Evolutionary conservation across 2,888 invertebrate species (phyloP).

Genomic region (Monochamus alternatus): DNA sequence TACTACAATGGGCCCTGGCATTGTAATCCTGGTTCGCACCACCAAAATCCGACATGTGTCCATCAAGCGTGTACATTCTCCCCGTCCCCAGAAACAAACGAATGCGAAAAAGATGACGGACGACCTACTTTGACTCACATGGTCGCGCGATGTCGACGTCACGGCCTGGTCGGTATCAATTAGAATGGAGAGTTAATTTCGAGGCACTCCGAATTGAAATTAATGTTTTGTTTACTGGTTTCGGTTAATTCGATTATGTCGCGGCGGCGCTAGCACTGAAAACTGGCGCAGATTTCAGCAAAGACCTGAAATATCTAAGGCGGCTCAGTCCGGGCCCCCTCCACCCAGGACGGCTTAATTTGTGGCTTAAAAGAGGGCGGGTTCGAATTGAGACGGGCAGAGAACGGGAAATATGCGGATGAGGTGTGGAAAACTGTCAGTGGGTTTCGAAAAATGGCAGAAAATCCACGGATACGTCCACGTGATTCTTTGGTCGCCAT

Average conservation of each 20-base stretch:
- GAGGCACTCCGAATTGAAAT: conserved; percentile 65
- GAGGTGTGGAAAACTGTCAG: neutral
- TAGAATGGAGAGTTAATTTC: conserved; percentile 53
- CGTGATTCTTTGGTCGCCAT: too few relatives aligned
- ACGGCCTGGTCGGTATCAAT: conserved; percentile 39
- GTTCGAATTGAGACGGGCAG: conserved; percentile 47
- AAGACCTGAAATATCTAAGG: conserved; percentile 61
- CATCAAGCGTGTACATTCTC: conserved; percentile 55
- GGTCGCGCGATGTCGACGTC: conserved; percentile 37
- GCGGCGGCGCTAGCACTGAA: conserved; percentile 54
- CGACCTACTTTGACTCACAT: conserved; percentile 8
- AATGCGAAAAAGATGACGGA: conserved; percentile 15
- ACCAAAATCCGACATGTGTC: conserved; percentile 58
- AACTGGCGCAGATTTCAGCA: conserved; percentile 65
- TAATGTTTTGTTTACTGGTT: conserved; percentile 67
- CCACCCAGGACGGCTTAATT: conserved; percentile 62
- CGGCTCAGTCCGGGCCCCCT: conserved; percentile 56
- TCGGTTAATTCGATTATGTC: conserved; percentile 50
- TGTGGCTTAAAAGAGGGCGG: conserved; percentile 62
- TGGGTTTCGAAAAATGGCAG: neutral
- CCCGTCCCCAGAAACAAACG: neutral
- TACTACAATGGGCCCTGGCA: conserved; percentile 57
- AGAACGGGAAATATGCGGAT: conserved; percentile 15
- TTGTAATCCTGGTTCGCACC: conserved; percentile 54
- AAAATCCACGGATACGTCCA: neutral